Percentiles rank a stretch among this genome's conserved stretches.
These are phyloP conservation scores for Sterna hirundo DNA, from an alignment of 2,113 vertebrate genomes.

Conservation along the genomic window DNA sequence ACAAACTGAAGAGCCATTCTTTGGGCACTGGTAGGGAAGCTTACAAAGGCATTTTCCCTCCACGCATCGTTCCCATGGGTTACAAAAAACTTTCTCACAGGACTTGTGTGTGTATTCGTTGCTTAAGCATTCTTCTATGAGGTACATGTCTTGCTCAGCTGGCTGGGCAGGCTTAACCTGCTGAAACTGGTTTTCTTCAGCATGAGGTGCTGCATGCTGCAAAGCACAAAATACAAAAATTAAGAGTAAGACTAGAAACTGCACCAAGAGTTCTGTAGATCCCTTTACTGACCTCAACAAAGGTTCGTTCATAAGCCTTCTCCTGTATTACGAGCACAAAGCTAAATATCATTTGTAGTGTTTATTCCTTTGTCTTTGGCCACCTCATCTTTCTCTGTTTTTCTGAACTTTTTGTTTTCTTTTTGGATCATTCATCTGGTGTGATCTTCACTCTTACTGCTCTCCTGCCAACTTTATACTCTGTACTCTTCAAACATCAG, in stretches of 20 bases:
- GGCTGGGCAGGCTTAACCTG: neutral
- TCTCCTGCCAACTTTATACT: neutral
- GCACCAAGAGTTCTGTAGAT: neutral
- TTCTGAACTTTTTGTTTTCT: neutral
- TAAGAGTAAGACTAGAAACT: neutral
- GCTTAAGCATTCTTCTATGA: constrained; percentile 71
- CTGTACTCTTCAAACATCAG: neutral
- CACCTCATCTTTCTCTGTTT: neutral
- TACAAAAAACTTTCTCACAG: constrained; percentile 83
- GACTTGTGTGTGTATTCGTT: constrained; percentile 74
- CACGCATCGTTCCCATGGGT: constrained; percentile 82
- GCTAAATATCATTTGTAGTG: neutral
- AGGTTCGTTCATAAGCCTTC: neutral
- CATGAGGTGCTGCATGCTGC: neutral
- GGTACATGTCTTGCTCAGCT: neutral
- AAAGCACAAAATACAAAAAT: neutral
- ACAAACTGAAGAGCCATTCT: constrained; percentile 62
- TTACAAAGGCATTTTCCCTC: constrained; percentile 77
- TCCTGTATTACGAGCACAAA: neutral
- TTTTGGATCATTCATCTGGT: neutral
- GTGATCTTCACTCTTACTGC: neutral
- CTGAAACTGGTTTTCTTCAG: neutral
- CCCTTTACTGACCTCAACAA: neutral
- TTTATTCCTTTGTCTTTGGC: neutral
- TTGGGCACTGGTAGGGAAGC: constrained; percentile 84